phyloP scores from a whole-genome alignment of 2,113 vertebrate genomes.

The Indicator indicator region DNA sequence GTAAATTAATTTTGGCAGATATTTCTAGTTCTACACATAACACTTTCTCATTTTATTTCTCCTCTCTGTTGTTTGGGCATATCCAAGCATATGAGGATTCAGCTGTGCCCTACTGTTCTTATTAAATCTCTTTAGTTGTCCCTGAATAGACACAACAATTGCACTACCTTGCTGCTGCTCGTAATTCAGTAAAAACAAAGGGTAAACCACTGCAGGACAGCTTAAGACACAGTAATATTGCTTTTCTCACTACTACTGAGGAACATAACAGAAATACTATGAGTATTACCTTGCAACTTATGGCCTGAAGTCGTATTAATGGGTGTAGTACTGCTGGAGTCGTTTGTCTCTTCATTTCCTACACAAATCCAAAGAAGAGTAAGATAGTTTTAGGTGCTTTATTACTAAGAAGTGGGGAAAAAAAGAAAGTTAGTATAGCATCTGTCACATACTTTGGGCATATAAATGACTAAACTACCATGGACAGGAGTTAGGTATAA shows the following conservation, averaged over 20 bases:
- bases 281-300: background rate
- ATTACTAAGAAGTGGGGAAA: background rate
- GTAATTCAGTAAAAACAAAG: background rate
- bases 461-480: background rate
- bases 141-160: background rate
- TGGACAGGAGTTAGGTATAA: background rate
- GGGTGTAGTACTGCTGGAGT: background rate
- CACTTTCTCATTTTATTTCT: background rate
- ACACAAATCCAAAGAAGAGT: background rate
- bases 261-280: background rate
- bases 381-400: background rate
- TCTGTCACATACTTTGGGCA: background rate
- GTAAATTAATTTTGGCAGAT: background rate
- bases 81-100: background rate
- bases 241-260: background rate
- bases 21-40: background rate
- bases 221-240: background rate
- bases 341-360: background rate
- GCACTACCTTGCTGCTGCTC: background rate
- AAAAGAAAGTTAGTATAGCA: background rate
- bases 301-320: rapidly evolving
- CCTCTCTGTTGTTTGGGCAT: background rate
- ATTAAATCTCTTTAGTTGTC: background rate
- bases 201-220: background rate
- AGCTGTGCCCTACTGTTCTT: background rate